Percentiles rank a stretch among this genome's conserved stretches.
phyloP scores from a whole-genome alignment of 2,113 vertebrate species.

The Poeciliopsis prolifica region DNA sequence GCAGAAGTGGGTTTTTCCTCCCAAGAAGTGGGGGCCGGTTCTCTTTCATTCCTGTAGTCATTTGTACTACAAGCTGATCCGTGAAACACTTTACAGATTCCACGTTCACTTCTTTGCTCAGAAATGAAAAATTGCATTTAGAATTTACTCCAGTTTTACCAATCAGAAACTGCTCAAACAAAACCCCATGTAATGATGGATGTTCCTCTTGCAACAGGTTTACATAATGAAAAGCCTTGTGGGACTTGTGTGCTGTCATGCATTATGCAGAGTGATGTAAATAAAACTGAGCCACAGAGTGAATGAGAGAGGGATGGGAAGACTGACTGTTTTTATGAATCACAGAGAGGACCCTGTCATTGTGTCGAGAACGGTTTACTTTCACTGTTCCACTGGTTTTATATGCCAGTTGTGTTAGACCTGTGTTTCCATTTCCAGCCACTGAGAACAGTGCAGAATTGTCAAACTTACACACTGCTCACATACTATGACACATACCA shows the following conservation, averaged over 20 bases:
- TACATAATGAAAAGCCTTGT: conserved; percentile 70
- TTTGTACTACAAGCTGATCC: background rate
- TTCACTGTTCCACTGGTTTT: conserved; percentile 22
- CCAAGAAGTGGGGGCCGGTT: conserved; percentile 5
- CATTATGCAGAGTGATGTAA: conserved; percentile 74
- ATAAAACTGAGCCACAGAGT: conserved; percentile 65
- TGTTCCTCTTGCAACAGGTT: conserved; percentile 75
- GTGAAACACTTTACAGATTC: background rate
- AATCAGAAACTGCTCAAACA: conserved; percentile 35
- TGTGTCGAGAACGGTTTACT: conserved; percentile 13
- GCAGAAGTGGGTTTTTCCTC: conserved; percentile 34
- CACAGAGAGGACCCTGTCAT: conserved; percentile 22
- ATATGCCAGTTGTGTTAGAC: background rate
- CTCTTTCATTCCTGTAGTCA: conserved; percentile 29
- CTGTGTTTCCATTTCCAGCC: background rate
- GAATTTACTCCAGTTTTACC: conserved; percentile 35
- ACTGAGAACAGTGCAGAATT: background rate
- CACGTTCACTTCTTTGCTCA: conserved; percentile 20
- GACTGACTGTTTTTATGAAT: conserved; percentile 50
- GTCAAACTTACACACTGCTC: background rate
- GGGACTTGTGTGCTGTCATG: conserved; percentile 65
- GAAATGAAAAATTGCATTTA: conserved; percentile 22
- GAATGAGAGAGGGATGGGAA: conserved; percentile 38
- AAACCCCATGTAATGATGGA: conserved; percentile 54
- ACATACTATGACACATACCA: background rate